These are phyloP conservation scores for Priocnemis perturbator DNA, from an alignment of 2,888 invertebrate species.

Conservation along the genomic window DNA sequence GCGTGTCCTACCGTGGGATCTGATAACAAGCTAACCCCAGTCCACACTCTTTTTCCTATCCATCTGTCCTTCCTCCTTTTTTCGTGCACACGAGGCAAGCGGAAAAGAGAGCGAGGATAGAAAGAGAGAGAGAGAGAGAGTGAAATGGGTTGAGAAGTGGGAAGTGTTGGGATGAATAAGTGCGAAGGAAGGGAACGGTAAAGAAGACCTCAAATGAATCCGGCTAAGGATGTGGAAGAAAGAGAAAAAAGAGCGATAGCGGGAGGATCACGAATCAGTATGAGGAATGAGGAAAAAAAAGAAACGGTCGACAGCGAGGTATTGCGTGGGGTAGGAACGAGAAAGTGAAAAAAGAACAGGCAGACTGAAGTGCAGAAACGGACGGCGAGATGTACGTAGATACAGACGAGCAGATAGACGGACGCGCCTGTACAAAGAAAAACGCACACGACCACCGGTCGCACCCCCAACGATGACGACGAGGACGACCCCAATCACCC, in stretches of 20 bases:
- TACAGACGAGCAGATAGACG: not conserved
- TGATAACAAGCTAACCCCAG: slow-evolving; percentile 67
- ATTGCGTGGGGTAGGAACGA: not conserved
- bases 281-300: no score
- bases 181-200: no score
- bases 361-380: not conserved
- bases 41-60: slow-evolving; percentile 39
- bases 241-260: no score
- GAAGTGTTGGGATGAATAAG: no score
- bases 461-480: slow-evolving; percentile 40
- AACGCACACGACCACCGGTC: slow-evolving; percentile 9
- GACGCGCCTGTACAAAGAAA: slow-evolving; percentile 24
- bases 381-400: not conserved
- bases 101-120: slow-evolving; percentile 29
- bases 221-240: no score
- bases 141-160: no score
- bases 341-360: not conserved
- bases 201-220: no score
- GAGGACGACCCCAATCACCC: slow-evolving; percentile 68
- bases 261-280: no score
- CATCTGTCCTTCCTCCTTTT: slow-evolving; percentile 21
- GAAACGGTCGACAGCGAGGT: not conserved
- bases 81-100: slow-evolving; percentile 12
- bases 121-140: no score
- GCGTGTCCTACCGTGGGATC: slow-evolving; percentile 73